These are phyloP conservation scores for Molorchus minor DNA, from an alignment of 2,888 invertebrate species.

Conservation along the genomic window DNA sequence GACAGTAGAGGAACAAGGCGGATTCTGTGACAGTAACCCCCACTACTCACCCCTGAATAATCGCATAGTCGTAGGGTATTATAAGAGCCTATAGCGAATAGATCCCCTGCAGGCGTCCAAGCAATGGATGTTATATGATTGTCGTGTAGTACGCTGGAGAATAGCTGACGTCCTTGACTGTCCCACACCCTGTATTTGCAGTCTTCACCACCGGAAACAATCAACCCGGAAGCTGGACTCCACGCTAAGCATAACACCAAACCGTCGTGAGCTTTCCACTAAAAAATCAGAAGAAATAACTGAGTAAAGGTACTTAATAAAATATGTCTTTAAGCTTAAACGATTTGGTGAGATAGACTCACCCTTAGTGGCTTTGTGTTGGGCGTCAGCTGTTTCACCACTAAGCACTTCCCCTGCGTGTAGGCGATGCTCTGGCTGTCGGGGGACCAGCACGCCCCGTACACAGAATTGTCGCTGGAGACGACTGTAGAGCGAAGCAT, in stretches of 20 bases:
- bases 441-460: slow-evolving; percentile 85
- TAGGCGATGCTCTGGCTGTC: slow-evolving; percentile 75
- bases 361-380: slow-evolving; percentile 79
- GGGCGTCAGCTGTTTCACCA: slow-evolving; percentile 77
- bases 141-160: slow-evolving; percentile 84
- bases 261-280: slow-evolving; percentile 98
- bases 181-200: slow-evolving; percentile 90
- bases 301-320: not conserved
- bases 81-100: slow-evolving; percentile 92
- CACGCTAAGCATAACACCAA: slow-evolving; percentile 91
- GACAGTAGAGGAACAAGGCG: too few relatives aligned
- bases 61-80: slow-evolving; percentile 93
- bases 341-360: slow-evolving; percentile 31
- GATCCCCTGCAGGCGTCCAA: slow-evolving; percentile 91
- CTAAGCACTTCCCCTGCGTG: slow-evolving; percentile 73
- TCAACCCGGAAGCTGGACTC: slow-evolving; percentile 91
- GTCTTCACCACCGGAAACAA: slow-evolving; percentile 97
- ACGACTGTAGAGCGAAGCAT: slow-evolving; percentile 90
- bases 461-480: slow-evolving; percentile 81
- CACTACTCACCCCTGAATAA: slow-evolving; percentile 86
- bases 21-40: too few relatives aligned
- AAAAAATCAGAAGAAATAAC: slow-evolving; percentile 47
- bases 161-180: slow-evolving; percentile 86
- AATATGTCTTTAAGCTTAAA: too few relatives aligned
- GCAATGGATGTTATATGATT: slow-evolving; percentile 90